Evolutionary conservation across 1,140 invertebrate species (phyloP), one percentile per base, ranked within the genome.

Genomic region (Lucilia sericata): DNA sequence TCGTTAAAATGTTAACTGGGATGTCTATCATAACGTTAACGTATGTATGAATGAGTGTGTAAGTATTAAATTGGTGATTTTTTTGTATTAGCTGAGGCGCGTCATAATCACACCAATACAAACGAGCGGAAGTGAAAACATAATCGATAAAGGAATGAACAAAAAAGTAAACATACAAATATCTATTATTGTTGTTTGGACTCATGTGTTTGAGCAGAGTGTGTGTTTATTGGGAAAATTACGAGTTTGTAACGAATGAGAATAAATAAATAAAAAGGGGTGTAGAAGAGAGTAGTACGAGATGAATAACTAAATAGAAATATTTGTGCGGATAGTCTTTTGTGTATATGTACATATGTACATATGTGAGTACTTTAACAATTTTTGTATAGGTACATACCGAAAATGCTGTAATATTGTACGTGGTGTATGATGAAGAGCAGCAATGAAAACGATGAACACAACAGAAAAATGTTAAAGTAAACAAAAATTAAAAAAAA

Each of bases 61-160:
- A n/a, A n/a, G n/a, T 55, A 17, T n/a, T 55, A 42, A 2, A 42
- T 47, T 14, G 36, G 42, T 49, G 13, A 80, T 14, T 80, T 80
- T 80, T 80, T 30, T 30, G 25, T 80, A 70, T 25, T 19, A 19
- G 65, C 2, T 21, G 42, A 80, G 76, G 19, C 76, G 76, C 76
- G 76, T 80, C 76, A 80, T 80, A 80, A 25, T 25, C 76, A 80
- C 76, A 80, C 76, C 76, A 80, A 80, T 80, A 80, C 76, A 19
- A 51, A 80, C 42, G 19, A 25, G 47, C 42, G 47, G 25, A 80
- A 80, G 36, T 70, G 19, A 78, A 42, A 42, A 78, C 5, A 78
- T 17, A 78, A 78, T 47, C 75, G 36, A 78, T 36, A 80, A 80
- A 80, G 14, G 47, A 49, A 49, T 30, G 30, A 76, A 42, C 42